These are phyloP conservation scores for Drosophila infuscata DNA, from an alignment of 2,888 invertebrate genomes.

Conservation along the genomic window DNA sequence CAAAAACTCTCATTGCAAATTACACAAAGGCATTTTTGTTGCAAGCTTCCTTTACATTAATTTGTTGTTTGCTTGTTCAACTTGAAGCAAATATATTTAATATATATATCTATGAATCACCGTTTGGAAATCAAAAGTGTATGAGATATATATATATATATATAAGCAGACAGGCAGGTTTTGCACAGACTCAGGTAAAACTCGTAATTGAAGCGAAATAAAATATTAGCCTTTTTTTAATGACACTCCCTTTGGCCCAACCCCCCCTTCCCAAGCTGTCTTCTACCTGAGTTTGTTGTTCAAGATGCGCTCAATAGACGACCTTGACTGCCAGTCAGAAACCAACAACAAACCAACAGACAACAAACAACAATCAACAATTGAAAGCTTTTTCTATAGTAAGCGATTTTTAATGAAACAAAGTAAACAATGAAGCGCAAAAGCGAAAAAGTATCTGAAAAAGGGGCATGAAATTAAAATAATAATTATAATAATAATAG, in stretches of 20 bases:
- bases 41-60: slow-evolving; percentile 51
- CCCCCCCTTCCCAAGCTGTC: not conserved
- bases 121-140: slow-evolving; percentile 26
- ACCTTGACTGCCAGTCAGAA: slow-evolving; percentile 60
- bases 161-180: slow-evolving; percentile 1
- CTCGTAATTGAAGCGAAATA: slow-evolving; percentile 44
- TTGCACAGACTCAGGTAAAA: slow-evolving; percentile 2
- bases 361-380: slow-evolving; percentile 22
- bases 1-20: slow-evolving; percentile 40
- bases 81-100: slow-evolving; percentile 18
- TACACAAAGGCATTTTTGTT: slow-evolving; percentile 40
- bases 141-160: slow-evolving; percentile 51
- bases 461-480: slow-evolving; percentile 22
- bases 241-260: not conserved
- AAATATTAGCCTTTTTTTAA: slow-evolving; percentile 43
- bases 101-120: slow-evolving; percentile 56
- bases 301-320: slow-evolving; percentile 71
- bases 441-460: slow-evolving; percentile 20
- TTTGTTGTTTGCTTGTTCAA: slow-evolving; percentile 29
- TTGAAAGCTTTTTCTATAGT: slow-evolving; percentile 47
- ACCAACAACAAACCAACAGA: not conserved
- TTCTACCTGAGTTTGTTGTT: slow-evolving; percentile 27
- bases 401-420: slow-evolving; percentile 73
- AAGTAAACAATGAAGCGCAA: slow-evolving; percentile 69
- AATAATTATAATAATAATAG: slow-evolving; percentile 59